These are phyloP conservation scores for Apotomis turbidana DNA, from an alignment of 2,888 invertebrate species.

Conservation along the genomic window DNA sequence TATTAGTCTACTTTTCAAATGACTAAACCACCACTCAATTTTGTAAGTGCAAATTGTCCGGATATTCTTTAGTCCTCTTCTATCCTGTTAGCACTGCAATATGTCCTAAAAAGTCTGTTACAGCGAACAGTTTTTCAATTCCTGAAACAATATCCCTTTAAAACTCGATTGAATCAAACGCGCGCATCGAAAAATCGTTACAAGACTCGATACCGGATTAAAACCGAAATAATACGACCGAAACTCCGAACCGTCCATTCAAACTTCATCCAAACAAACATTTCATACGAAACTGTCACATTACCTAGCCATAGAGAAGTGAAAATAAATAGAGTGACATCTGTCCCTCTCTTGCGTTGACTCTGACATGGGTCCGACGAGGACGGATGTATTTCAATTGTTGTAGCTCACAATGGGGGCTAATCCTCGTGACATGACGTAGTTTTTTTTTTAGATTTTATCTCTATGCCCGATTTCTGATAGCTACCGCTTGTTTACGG, in stretches of 20 bases:
- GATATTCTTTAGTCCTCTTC: not conserved
- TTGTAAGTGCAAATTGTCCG: too few species aligned
- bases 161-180: slow-evolving; percentile 1
- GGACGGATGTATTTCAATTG: slow-evolving; percentile 76
- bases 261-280: slow-evolving; percentile 75
- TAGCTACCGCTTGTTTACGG: slow-evolving; percentile 76
- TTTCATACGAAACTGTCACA: slow-evolving; percentile 81
- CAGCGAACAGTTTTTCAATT: slow-evolving; percentile 4
- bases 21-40: too few species aligned
- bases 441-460: slow-evolving; percentile 68
- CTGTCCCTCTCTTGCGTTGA: slow-evolving; percentile 60
- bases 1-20: too few species aligned
- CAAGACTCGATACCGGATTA: slow-evolving; percentile 65
- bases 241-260: slow-evolving; percentile 67
- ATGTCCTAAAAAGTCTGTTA: not conserved
- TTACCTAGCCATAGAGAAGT: slow-evolving; percentile 75
- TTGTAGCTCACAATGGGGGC: slow-evolving; percentile 74
- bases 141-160: slow-evolving; percentile 11
- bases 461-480: slow-evolving; percentile 71
- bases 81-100: not conserved
- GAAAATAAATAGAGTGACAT: slow-evolving; percentile 73
- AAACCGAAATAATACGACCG: slow-evolving; percentile 72
- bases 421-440: slow-evolving; percentile 79
- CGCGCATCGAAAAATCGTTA: slow-evolving; percentile 50
- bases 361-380: slow-evolving; percentile 55